Conservation (phyloP, 2,797 vertebrate species). For the Myoxocephalus aenaeus region DNA sequence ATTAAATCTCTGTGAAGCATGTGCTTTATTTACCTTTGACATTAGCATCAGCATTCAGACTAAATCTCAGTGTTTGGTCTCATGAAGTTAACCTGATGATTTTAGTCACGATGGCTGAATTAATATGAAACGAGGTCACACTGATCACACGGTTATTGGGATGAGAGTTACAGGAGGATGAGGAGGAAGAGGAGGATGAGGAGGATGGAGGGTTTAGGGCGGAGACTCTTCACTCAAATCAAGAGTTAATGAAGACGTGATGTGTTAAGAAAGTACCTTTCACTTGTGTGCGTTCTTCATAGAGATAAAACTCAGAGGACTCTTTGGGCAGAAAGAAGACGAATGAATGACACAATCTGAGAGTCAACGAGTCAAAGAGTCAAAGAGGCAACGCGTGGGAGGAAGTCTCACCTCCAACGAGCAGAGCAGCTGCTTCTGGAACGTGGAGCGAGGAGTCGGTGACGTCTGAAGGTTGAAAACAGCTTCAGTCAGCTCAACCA, state of each 20-base stretch:
- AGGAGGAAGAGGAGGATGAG: no score
- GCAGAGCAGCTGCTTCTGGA: slow-evolving; percentile 79
- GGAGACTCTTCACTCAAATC: slow-evolving; percentile 63
- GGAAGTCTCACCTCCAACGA: slow-evolving; percentile 87
- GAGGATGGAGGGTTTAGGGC: slow-evolving; percentile 21
- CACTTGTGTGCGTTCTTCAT: no score
- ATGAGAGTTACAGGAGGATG: slow-evolving; percentile 17
- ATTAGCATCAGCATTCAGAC: background rate
- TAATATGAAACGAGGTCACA: background rate
- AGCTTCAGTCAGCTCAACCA: background rate
- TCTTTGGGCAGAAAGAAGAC: no score
- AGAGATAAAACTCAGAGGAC: no score
- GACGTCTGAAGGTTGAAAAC: slow-evolving; percentile 83
- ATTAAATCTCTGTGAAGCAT: background rate
- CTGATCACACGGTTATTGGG: slow-evolving; percentile 22
- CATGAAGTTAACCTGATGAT: background rate
- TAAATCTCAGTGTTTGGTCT: background rate
- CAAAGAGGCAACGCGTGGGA: background rate
- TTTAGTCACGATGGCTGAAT: slow-evolving; percentile 1
- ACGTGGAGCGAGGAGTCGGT: slow-evolving; percentile 87
- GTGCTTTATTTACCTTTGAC: background rate
- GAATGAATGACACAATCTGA: background rate
- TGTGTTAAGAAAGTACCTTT: no score
- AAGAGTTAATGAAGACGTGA: background rate
- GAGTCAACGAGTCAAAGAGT: background rate